Base-by-base conservation (phyloP, 2,113 vertebrate genomes). In the Indri indri region DNA sequence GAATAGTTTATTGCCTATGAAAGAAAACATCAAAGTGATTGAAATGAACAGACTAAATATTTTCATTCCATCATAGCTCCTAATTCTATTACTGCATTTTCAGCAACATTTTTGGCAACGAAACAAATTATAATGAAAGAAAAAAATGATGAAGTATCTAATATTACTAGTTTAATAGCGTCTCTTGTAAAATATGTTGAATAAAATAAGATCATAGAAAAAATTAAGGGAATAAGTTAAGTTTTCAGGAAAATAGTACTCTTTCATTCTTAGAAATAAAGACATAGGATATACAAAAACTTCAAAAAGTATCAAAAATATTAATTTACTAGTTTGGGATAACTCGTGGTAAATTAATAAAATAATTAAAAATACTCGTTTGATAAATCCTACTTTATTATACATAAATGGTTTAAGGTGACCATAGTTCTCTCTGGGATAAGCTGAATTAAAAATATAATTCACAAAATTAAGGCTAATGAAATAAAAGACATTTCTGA, bases 121-220 rank as follows among this genome's bases (percentile, higher is more conserved):
- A 16, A 13, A 81, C 40, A 94, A 30, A 65, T 42, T 95, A 81
- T 93, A 77, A 83, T 79, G 3, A 89, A 88, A 70, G 14, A 68
- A 83, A 88, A 68, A 79, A 70, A 77, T 81, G 25, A 94, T 88
- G 20, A 94, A 61, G 5, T 90, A 88, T 37, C 30, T 52, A 12
- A 80, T 73, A 86, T n/a, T 68, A 90, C 27, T 73, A 1, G 10
- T 25, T 89, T 93, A 96, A 90, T 13, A 74, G 5, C 27, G 88
- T 84, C 22, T 91, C 68, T 82, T 91, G 40, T n/a, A 88, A 88
- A 90, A 77, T 82, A 45, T 52, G 9, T 20, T 85, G 71, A 79
- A 84, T 81, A 57, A 90, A 73, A 95, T 70, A 11, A 94, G 11
- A 87, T 82, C 11, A 92, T 27, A 92, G 25, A 95, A 95, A 83